Percentiles rank a stretch among this genome's conserved stretches.
Evolutionary conservation across 23 tunicate species (phyloP).

Genomic region (Phallusia fumigata): DNA sequence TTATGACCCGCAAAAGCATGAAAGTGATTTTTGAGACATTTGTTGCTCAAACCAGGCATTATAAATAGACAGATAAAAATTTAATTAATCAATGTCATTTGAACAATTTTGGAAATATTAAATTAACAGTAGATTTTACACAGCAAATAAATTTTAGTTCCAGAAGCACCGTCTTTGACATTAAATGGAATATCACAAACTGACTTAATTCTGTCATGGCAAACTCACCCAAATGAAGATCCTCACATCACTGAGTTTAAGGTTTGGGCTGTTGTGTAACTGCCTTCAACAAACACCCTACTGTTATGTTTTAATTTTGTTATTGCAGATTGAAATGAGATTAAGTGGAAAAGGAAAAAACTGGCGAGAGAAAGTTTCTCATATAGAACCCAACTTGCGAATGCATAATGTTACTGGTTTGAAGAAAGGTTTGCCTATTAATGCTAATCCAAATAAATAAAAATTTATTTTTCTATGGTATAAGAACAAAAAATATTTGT

Average conservation of each 20-base stretch:
- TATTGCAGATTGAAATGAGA: not conserved
- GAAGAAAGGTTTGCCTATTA: not conserved
- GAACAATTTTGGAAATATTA: too few relatives aligned
- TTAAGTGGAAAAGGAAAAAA: conserved; percentile 4
- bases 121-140: too few relatives aligned
- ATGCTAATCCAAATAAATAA: too few relatives aligned
- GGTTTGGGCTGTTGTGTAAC: not conserved
- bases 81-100: too few relatives aligned
- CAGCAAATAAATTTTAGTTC: not conserved
- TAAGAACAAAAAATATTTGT: too few relatives aligned
- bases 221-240: not conserved
- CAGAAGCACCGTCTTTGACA: not conserved
- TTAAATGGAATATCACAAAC: not conserved
- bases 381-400: not conserved
- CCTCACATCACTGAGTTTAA: not conserved
- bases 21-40: too few relatives aligned
- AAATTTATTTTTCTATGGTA: too few relatives aligned
- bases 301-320: not conserved
- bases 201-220: not conserved
- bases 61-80: too few relatives aligned
- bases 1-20: too few relatives aligned
- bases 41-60: too few relatives aligned
- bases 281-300: not conserved
- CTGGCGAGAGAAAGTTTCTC: not conserved
- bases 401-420: not conserved